Evolutionary conservation across 2,888 invertebrate species (phyloP), one percentile per base, ranked within the genome.

Genomic region (Odontocolon sp.): DNA sequence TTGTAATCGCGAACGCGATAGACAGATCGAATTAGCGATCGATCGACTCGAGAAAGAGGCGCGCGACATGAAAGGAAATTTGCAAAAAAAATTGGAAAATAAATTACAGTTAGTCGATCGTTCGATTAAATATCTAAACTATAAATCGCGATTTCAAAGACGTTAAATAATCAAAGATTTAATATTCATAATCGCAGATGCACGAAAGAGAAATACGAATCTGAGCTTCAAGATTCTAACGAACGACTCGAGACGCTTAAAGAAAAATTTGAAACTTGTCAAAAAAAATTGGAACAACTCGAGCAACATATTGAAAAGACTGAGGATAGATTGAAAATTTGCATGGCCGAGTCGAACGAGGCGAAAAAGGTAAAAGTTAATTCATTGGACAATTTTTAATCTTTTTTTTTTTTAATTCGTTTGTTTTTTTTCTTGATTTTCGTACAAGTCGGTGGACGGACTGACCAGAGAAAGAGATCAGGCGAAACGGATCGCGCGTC

Each of bases 21-120:
- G 92, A 52, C 96, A 96, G 91, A 95, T 96, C 64, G 96, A 96
- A 87, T 91, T 92, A 11, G 94, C 94, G 0, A 95, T 95, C 56
- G 94, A 94, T 82, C 92, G 94, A 71, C 91, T 95, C 85, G 95
- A 95, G 80, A 92, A 92, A 0, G 95, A 95, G 85, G 93, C 94
- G 0, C 92, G 92, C 56, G 92, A 92, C 1, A 92, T 92, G 0
- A 92, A 93, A 81, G 89, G 59, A 4, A 84, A 80, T 66, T 77
- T 94, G 57, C 94, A 95, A 82, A 93, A 93, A n/a, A 92, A 92
- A 1, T 91, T 91, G 9, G 93, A 93, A 82, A 91, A 91, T 79
- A 91, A 92, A 87, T 89, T 91, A 26, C 88, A 87, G 90, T 90
- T 82, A 63, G 31, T 57, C 6, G 6, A 31, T 2, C 9, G 14